phyloP scores from a whole-genome alignment of 2,113 vertebrate species.

The Indicator maculatus region DNA sequence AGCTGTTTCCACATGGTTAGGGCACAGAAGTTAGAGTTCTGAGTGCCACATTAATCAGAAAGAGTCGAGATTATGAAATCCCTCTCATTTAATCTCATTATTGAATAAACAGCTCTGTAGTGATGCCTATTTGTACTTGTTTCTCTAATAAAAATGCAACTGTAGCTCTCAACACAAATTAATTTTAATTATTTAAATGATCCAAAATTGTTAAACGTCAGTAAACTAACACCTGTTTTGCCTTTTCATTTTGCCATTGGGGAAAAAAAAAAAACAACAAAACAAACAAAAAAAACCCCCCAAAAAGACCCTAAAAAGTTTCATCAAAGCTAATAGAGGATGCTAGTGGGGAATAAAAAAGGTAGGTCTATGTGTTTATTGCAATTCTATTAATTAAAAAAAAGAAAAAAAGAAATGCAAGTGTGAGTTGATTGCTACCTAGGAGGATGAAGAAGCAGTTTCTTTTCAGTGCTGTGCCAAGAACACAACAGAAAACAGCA shows the following conservation, averaged over 20 bases:
- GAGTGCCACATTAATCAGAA: slow-evolving; percentile 73
- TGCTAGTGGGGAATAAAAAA: slow-evolving; percentile 72
- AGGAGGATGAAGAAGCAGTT: not conserved
- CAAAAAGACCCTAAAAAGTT: slow-evolving; percentile 27
- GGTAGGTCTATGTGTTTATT: slow-evolving; percentile 72
- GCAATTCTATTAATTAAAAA: not conserved
- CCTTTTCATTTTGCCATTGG: slow-evolving; percentile 71
- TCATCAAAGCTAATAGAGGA: slow-evolving; percentile 72
- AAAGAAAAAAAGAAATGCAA: not conserved
- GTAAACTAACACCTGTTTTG: slow-evolving; percentile 79
- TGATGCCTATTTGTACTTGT: slow-evolving; percentile 82
- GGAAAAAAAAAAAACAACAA: too few relatives aligned
- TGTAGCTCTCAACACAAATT: slow-evolving; percentile 81
- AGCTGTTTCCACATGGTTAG: slow-evolving; percentile 73
- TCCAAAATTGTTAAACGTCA: slow-evolving; percentile 76
- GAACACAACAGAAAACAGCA: not conserved
- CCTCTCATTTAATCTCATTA: slow-evolving; percentile 79
- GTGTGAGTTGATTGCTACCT: not conserved
- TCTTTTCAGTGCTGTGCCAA: not conserved
- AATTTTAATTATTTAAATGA: slow-evolving; percentile 86
- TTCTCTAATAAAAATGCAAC: slow-evolving; percentile 84
- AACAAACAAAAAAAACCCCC: too few relatives aligned
- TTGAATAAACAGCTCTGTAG: slow-evolving; percentile 80
- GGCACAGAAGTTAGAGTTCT: slow-evolving; percentile 68
- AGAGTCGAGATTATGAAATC: slow-evolving; percentile 73